phyloP scores from a whole-genome alignment of 2,888 invertebrate species.

The Dryobotodes eremita region DNA sequence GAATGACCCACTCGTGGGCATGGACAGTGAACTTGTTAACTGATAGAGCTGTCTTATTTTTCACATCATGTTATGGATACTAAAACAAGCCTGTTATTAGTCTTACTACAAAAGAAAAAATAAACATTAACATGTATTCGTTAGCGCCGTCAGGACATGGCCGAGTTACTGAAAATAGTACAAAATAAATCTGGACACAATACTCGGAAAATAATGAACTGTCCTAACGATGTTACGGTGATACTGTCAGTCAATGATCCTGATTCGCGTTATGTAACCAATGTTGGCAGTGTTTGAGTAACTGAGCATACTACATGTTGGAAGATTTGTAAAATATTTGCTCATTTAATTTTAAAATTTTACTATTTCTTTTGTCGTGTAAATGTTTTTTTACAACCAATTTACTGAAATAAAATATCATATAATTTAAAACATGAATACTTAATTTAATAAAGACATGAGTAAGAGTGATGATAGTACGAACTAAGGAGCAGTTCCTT shows the following conservation, averaged over 20 bases:
- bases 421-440: too few species aligned
- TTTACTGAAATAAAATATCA: too few species aligned
- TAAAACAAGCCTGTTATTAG: background rate
- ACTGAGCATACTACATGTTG: background rate
- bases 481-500: too few species aligned
- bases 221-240: conserved; percentile 9
- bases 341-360: too few species aligned
- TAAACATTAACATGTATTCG: background rate
- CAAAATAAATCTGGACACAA: background rate
- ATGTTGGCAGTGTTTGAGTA: background rate
- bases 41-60: background rate
- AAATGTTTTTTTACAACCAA: too few species aligned
- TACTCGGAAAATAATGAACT: conserved; percentile 19
- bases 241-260: conserved; percentile 10
- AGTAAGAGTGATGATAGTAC: too few species aligned
- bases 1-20: too few species aligned
- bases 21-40: too few species aligned
- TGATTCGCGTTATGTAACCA: background rate
- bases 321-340: background rate
- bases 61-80: background rate
- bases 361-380: too few species aligned
- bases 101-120: background rate
- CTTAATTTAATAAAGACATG: too few species aligned
- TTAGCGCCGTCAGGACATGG: background rate
- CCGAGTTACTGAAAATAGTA: background rate